Base-by-base conservation (phyloP, 1,140 invertebrate species). In the Pseudomyrmex concolor region DNA sequence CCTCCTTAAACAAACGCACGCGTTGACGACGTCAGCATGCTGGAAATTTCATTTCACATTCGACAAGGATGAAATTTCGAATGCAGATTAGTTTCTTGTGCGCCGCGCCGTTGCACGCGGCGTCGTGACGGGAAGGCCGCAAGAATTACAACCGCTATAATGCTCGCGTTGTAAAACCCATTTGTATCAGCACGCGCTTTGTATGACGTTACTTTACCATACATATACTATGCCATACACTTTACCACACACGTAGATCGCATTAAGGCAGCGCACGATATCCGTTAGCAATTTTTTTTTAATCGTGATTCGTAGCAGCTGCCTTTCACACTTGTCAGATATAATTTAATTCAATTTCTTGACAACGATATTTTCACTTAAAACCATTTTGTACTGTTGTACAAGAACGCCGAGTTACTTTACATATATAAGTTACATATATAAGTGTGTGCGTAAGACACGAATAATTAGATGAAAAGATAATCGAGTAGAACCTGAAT, bases 41-140 rank as follows among this genome's bases (percentile, higher is more conserved):
- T 1, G 57, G 54, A 51, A 72, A 55, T 60, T 60, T 86, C 76
- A 68, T 89, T 89, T 59, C 25, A 59, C 66, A 86, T 89, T 90
- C 84, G 80, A 85, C 83, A 84, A 55, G 84, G 86, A 91, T 91
- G 86, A 90, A 90, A 91, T 90, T 89, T 91, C 71, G 87, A 90
- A 90, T 89, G 90, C 74, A 90, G 84, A 91, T 91, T 89, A 86
- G 84, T 66, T 84, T 86, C 84, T 76, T 88, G 70, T 45, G 43
- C 82, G 34, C n/a, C 22, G 68, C 70, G 17, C 57, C 50, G 9
- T 48, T 7, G 60, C 71, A 34, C 34, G 77, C 34, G 67, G 48
- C 34, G 64, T 63, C 25, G 66, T 54, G 15, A 48, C 34, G 54
- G 50, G 50, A 59, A 71, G 70, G 54, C 74, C 54, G 51, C 45